Evolutionary conservation across 2,113 vertebrate species (phyloP), one percentile per base, ranked within the genome.

Genomic region (Elanoides forficatus): DNA sequence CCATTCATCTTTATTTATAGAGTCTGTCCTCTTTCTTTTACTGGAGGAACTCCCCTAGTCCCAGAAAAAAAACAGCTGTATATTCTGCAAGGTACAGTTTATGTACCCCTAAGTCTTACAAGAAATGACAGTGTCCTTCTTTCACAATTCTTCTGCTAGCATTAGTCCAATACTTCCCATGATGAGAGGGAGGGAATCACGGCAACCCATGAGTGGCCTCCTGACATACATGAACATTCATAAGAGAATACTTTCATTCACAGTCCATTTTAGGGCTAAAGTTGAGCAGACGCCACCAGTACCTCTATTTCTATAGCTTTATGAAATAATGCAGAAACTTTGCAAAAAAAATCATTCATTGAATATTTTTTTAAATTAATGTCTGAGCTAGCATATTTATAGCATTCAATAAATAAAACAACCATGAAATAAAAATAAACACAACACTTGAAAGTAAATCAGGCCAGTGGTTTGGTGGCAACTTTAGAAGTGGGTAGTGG

Each of bases 401-500:
- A 97, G 74, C 12, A 75, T 84, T 83, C 62, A 56, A 85, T 90
- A 97, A 96, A 97, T 96, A 97, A 96, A 97, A 97, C 93, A 86
- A 94, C 59, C 58, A 87, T 84, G 66, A 95, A 95, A 78, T 63
- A 95, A 97, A 96, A 97, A 97, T 96, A 97, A 96, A 95, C 55
- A 78, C 38, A 81, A 30, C 70, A 82, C 48, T 93, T 96, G 90
- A 95, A 97, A 96, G 75, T 81, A 58, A 95, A 94, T 96, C 67
- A 96, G 81, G 74, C 38, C 88, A 96, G 88, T 72, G 93, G 87
- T 96, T 96, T 96, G 71, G 81, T 93, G 95, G 95, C 87, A 97
- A 52, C 73, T 97, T 98, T 81, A 95, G 91, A 98, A 98, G 94
- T 96, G 91, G 94, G 94, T 86, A 97, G 70, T 55, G 50, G 87